phyloP scores from a whole-genome alignment of 2,113 vertebrate genomes.

The Platysternon megacephalum region DNA sequence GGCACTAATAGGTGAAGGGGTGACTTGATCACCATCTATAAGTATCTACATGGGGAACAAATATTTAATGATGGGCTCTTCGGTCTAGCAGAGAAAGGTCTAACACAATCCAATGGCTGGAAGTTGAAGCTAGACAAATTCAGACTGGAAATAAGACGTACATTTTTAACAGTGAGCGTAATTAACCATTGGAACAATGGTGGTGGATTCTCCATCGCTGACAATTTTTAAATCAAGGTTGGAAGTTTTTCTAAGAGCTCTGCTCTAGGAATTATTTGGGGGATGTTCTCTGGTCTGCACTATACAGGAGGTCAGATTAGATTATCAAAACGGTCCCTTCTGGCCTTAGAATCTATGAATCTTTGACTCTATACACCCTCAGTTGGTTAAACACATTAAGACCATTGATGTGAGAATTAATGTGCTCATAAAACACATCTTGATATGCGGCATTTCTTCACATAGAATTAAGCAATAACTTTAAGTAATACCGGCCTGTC shows the following conservation, averaged over 20 bases:
- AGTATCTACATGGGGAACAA: background rate
- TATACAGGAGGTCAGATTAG: background rate
- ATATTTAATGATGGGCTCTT: background rate
- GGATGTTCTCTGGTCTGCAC: background rate
- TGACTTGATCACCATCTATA: background rate
- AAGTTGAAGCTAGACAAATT: background rate
- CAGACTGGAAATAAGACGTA: background rate
- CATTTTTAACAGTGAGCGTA: background rate
- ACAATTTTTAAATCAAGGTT: background rate
- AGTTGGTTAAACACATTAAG: constrained; percentile 26
- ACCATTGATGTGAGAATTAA: constrained; percentile 40
- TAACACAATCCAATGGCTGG: background rate
- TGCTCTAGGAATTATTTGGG: background rate
- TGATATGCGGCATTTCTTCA: constrained; percentile 44
- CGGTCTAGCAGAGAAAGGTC: background rate
- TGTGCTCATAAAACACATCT: constrained; percentile 54
- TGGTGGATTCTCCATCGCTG: background rate
- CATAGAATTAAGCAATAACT: constrained; percentile 62
- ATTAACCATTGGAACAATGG: background rate
- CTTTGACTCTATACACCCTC: background rate
- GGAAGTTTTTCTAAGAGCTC: background rate
- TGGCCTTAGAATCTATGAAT: background rate
- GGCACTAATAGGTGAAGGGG: constrained; percentile 19
- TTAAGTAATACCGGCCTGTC: background rate
- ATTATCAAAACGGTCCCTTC: background rate